Conservation (phyloP, 2,888 invertebrate species). For the Hesperia comma region DNA sequence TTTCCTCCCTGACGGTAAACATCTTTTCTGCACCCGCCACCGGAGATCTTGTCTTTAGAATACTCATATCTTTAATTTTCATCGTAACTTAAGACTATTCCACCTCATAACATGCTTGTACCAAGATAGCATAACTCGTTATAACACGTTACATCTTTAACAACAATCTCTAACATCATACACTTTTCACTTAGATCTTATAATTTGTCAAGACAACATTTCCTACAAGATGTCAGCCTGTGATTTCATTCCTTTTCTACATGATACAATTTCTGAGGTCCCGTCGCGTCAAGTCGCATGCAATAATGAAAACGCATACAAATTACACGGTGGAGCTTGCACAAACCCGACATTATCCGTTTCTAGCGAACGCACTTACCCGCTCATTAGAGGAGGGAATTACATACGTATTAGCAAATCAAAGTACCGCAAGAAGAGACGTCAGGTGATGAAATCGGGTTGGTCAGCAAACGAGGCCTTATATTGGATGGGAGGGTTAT, state of each 20-base stretch:
- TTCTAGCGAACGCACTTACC: slow-evolving; percentile 55
- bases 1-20: too few species aligned
- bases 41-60: not conserved
- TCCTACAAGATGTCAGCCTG: slow-evolving; percentile 10
- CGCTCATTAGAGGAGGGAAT: slow-evolving; percentile 55
- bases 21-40: too few species aligned
- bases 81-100: too few species aligned
- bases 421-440: slow-evolving; percentile 55
- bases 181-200: slow-evolving; percentile 9
- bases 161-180: not conserved
- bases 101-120: too few species aligned
- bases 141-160: not conserved
- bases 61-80: too few species aligned
- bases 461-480: slow-evolving; percentile 32
- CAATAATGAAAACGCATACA: slow-evolving; percentile 42
- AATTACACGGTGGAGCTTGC: slow-evolving; percentile 44
- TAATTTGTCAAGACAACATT: slow-evolving; percentile 14
- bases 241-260: slow-evolving; percentile 10
- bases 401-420: slow-evolving; percentile 58
- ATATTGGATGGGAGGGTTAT: slow-evolving; percentile 21
- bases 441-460: slow-evolving; percentile 49
- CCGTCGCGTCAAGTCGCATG: slow-evolving; percentile 29
- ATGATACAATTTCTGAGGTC: slow-evolving; percentile 23
- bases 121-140: not conserved
- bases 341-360: slow-evolving; percentile 55